These are phyloP conservation scores for Nemotelus pantherinus DNA, from an alignment of 2,888 invertebrate genomes.

Conservation along the genomic window DNA sequence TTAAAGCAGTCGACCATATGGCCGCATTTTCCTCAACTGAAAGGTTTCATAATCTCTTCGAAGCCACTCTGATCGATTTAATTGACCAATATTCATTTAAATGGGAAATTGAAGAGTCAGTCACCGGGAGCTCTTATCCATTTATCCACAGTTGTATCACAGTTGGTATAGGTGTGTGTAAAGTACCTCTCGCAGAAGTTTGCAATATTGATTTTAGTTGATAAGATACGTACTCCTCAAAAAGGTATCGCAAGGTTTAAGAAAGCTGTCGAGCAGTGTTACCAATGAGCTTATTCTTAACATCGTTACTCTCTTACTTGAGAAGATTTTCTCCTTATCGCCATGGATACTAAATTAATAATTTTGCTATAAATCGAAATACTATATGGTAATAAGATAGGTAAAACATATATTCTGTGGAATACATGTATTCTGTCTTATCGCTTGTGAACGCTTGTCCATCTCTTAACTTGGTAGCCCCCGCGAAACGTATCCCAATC, in stretches of 20 bases:
- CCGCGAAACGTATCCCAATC: too few relatives aligned
- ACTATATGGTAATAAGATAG: neutral
- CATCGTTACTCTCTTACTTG: too few relatives aligned
- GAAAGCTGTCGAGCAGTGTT: too few relatives aligned
- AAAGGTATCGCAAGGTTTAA: too few relatives aligned
- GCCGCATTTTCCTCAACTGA: slow-evolving; percentile 8
- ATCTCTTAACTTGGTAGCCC: too few relatives aligned
- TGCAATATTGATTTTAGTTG: too few relatives aligned
- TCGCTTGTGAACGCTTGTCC: too few relatives aligned
- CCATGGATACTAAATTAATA: too few relatives aligned
- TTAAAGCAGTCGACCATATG: slow-evolving; percentile 21
- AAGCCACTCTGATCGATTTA: neutral
- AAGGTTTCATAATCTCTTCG: neutral
- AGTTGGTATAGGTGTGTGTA: neutral
- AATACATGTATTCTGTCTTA: neutral
- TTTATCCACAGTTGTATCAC: neutral
- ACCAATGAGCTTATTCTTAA: too few relatives aligned
- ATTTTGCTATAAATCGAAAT: too few relatives aligned
- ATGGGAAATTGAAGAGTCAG: neutral
- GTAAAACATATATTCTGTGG: neutral
- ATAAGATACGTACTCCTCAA: too few relatives aligned
- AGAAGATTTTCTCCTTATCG: too few relatives aligned
- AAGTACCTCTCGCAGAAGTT: neutral
- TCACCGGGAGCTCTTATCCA: neutral
- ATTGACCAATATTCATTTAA: slow-evolving; percentile 1